phyloP scores from a whole-genome alignment of 2,113 vertebrate species.

The Psephotus haematonotus region DNA sequence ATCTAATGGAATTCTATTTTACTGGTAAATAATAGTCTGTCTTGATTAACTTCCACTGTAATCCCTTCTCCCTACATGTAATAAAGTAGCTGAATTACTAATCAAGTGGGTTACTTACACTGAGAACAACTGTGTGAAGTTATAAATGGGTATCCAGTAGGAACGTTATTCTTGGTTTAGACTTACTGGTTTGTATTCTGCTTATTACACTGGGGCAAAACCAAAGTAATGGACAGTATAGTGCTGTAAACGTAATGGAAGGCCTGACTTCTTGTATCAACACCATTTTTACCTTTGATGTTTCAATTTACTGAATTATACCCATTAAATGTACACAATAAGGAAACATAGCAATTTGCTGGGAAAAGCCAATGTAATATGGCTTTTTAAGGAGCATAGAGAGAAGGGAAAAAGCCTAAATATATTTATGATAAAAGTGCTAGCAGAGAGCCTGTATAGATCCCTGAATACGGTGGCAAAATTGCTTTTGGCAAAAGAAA shows the following conservation, averaged over 20 bases:
- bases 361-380: not conserved
- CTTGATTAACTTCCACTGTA: not conserved
- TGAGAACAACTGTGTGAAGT: not conserved
- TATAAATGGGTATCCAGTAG: not conserved
- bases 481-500: not conserved
- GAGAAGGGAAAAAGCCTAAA: not conserved
- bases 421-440: not conserved
- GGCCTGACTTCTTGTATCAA: not conserved
- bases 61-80: not conserved
- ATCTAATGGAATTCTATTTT: not conserved
- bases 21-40: not conserved
- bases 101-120: not conserved
- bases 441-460: not conserved
- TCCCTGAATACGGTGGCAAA: not conserved
- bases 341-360: not conserved
- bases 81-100: not conserved
- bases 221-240: not conserved
- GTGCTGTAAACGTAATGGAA: not conserved
- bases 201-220: not conserved
- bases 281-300: not conserved
- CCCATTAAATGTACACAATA: not conserved
- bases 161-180: not conserved
- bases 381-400: not conserved
- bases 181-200: not conserved
- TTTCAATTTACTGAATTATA: not conserved